A percentile compares a stretch with the other conserved stretches of the same genome.
Conservation (phyloP, 2,797 vertebrate genomes). For the Sciurus carolinensis region DNA sequence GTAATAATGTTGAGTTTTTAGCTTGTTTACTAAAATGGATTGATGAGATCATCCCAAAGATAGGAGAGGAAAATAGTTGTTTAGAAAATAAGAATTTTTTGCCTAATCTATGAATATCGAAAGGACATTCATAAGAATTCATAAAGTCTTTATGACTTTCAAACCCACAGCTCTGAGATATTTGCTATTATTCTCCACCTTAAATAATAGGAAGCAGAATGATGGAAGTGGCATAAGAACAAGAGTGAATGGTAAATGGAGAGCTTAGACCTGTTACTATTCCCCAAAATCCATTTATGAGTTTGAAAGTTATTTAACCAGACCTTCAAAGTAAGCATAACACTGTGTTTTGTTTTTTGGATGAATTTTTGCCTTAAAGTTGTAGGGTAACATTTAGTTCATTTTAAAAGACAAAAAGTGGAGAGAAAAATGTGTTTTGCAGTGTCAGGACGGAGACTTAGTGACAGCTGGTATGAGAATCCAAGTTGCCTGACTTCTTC, state of each 20-base stretch:
- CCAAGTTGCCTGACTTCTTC: neutral
- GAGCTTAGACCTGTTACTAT: neutral
- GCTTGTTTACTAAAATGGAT: neutral
- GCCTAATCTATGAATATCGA: neutral
- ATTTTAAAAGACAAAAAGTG: neutral
- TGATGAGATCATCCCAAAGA: neutral
- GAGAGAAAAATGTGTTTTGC: neutral
- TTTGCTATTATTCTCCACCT: neutral
- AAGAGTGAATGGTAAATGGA: neutral
- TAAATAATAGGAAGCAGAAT: neutral
- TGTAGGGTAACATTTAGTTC: neutral
- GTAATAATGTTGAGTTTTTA: neutral
- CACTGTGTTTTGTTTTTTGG: neutral
- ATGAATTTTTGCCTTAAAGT: slow-evolving; percentile 10
- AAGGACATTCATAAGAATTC: neutral
- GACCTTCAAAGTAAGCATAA: neutral
- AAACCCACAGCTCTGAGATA: neutral
- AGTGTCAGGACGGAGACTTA: neutral
- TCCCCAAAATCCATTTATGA: neutral
- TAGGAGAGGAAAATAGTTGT: neutral
- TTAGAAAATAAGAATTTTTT: neutral
- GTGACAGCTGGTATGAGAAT: neutral
- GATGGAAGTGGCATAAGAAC: neutral
- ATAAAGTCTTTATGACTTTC: neutral
- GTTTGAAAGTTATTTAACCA: neutral